phyloP scores from a whole-genome alignment of 2,888 invertebrate genomes.

The Crossocerus cetratus region DNA sequence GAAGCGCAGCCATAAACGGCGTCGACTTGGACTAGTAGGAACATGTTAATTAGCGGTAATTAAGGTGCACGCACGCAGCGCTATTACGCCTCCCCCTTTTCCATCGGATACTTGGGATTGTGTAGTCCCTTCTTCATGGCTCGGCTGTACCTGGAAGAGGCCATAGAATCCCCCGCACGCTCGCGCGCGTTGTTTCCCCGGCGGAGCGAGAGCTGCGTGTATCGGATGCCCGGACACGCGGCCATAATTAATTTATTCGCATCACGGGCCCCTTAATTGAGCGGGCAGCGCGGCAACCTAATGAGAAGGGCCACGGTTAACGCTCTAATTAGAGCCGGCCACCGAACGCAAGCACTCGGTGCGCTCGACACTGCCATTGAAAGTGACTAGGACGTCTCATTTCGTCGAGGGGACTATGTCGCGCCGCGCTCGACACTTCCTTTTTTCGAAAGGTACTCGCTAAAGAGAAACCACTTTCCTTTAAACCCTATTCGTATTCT shows the following conservation, averaged over 20 bases:
- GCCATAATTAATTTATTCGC: conserved; percentile 64
- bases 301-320: conserved; percentile 22
- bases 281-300: conserved; percentile 50
- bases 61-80: conserved; percentile 34
- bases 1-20: conserved; percentile 39
- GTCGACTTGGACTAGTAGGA: conserved; percentile 44
- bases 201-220: conserved; percentile 22
- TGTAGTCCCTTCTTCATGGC: not conserved
- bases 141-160: not conserved
- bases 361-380: not conserved
- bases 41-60: conserved; percentile 60
- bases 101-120: conserved; percentile 3
- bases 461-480: too few relatives aligned
- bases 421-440: not conserved
- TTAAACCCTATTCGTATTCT: too few relatives aligned
- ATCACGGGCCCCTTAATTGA: conserved; percentile 61
- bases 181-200: conserved; percentile 21
- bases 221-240: conserved; percentile 33
- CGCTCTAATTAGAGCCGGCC: conserved; percentile 1
- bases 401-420: not conserved
- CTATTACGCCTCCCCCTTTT: not conserved
- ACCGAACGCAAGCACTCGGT: not conserved
- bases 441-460: too few relatives aligned
- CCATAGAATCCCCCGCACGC: not conserved
- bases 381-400: not conserved